Conservation (phyloP, 2,797 vertebrate genomes). For the Gila robusta region DNA sequence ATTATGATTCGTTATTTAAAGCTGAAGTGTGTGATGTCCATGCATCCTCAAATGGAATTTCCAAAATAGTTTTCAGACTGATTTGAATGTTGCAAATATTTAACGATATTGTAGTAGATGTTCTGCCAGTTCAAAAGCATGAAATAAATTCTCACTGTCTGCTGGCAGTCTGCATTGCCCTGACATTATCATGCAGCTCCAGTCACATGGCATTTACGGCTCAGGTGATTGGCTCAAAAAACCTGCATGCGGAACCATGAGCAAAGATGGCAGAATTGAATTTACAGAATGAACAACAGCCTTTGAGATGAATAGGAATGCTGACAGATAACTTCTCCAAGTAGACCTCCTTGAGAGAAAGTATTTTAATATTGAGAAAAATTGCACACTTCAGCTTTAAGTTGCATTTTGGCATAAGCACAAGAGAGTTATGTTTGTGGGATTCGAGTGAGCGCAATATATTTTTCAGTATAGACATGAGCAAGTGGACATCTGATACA, state of each 20-base stretch:
- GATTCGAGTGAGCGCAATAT: neutral
- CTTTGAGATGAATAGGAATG: neutral
- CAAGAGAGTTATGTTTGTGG: neutral
- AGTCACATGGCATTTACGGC: neutral
- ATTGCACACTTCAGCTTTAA: neutral
- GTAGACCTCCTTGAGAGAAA: neutral
- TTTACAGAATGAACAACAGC: neutral
- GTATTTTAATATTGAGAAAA: neutral
- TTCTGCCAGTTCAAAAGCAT: neutral
- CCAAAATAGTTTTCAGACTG: neutral
- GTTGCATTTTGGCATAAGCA: neutral
- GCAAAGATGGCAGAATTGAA: neutral
- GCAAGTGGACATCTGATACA: neutral
- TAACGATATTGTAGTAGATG: neutral
- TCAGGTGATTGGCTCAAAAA: neutral
- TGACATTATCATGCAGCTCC: neutral
- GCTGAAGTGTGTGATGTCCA: neutral
- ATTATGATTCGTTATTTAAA: neutral
- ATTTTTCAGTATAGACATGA: neutral
- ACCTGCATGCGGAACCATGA: neutral
- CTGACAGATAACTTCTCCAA: neutral
- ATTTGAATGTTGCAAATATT: neutral
- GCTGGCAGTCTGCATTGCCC: neutral
- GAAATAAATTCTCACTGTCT: neutral
- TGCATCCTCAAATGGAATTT: neutral